A percentile compares a stretch with the other conserved stretches of the same genome.
These are phyloP conservation scores for Scomber scombrus DNA, from an alignment of 2,113 vertebrate genomes.

Conservation along the genomic window DNA sequence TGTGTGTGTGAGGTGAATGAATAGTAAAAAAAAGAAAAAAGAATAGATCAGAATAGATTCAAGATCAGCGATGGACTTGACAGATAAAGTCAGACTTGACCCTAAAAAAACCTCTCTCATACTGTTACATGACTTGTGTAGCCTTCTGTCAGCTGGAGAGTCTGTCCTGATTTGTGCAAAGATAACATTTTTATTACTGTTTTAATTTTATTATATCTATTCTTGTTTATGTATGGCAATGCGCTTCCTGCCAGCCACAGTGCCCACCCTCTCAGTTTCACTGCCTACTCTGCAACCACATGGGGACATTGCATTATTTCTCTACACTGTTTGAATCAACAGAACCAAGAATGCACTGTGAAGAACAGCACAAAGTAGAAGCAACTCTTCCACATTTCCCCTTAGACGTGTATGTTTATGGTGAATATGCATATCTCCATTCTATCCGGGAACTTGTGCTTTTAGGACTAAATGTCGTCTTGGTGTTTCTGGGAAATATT, in stretches of 20 bases:
- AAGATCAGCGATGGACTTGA: conserved; percentile 50
- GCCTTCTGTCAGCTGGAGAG: conserved; percentile 59
- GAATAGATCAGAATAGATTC: conserved; percentile 43
- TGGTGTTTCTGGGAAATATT: conserved; percentile 41
- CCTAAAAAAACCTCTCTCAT: conserved; percentile 50
- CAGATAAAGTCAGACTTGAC: conserved; percentile 58
- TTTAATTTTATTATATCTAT: conserved; percentile 72
- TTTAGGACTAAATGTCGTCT: conserved; percentile 42
- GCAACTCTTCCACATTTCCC: conserved; percentile 47
- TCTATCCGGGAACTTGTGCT: conserved; percentile 53
- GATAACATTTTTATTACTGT: conserved; percentile 71
- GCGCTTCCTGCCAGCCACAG: conserved; percentile 81
- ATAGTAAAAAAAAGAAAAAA: conserved; percentile 33
- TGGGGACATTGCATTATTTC: conserved; percentile 64
- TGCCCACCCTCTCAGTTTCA: conserved; percentile 76
- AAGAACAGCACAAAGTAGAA: conserved; percentile 76
- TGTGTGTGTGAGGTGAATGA: conserved; percentile 46
- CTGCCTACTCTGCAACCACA: conserved; percentile 73
- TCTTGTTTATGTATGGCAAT: conserved; percentile 70
- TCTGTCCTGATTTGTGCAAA: conserved; percentile 58
- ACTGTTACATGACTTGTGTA: conserved; percentile 64
- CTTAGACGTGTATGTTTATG: conserved; percentile 40
- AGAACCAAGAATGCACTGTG: conserved; percentile 73
- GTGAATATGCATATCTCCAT: conserved; percentile 59
- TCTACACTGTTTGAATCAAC: conserved; percentile 57